Percentiles rank a stretch among this genome's conserved stretches.
phyloP scores from a whole-genome alignment of 1,140 invertebrate genomes.

The Anoplophora glabripennis region DNA sequence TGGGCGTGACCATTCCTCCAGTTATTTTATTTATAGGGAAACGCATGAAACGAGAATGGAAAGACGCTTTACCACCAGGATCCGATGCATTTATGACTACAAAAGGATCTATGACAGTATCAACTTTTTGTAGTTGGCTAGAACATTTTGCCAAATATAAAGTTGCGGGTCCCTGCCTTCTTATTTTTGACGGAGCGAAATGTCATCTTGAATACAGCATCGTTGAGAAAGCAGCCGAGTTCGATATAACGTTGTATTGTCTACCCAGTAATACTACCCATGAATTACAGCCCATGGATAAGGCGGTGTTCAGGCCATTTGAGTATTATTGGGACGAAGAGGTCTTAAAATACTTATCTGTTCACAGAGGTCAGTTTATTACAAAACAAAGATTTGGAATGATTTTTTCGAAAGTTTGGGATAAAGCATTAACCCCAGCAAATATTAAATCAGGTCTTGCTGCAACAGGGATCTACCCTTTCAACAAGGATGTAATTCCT shows the following conservation, averaged over 20 bases:
- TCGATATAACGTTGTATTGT: constrained; percentile 43
- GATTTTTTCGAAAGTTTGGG: too few species aligned
- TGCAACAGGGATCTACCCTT: too few species aligned
- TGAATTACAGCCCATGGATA: constrained; percentile 48
- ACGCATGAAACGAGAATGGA: constrained; percentile 37
- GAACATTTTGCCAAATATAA: constrained; percentile 43
- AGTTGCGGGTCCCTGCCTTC: constrained; percentile 32
- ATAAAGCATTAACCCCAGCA: too few species aligned
- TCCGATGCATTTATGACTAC: constrained; percentile 35
- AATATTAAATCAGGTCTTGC: too few species aligned
- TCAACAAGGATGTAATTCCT: too few species aligned
- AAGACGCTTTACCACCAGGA: constrained; percentile 39
- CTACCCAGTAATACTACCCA: constrained; percentile 47
- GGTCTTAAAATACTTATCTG: too few species aligned
- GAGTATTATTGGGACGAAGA: constrained; percentile 22
- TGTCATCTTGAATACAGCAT: constrained; percentile 42
- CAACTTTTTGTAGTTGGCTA: constrained; percentile 42
- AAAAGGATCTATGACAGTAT: constrained; percentile 46
- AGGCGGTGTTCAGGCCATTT: constrained; percentile 39
- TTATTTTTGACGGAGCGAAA: constrained; percentile 48
- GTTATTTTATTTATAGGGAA: constrained; percentile 48
- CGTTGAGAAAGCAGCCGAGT: constrained; percentile 35
- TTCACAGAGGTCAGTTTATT: too few species aligned
- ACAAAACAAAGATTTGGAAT: too few species aligned
- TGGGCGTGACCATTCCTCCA: constrained; percentile 41